phyloP scores from a whole-genome alignment of 1,140 invertebrate species.

The Pseudomyrmex pallidus region DNA sequence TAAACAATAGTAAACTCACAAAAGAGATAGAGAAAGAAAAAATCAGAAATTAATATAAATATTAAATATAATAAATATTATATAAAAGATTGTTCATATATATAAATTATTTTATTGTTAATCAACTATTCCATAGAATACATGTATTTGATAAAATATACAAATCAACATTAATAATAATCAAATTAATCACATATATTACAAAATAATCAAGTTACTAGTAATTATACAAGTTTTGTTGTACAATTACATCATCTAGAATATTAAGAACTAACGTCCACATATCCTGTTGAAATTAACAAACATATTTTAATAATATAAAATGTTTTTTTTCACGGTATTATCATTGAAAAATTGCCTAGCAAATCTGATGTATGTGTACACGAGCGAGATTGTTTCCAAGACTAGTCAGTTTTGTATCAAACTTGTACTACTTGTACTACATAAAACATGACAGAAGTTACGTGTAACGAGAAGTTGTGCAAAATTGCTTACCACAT shows the following conservation, averaged over 20 bases:
- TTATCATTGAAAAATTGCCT: neutral
- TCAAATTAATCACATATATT: slow-evolving; percentile 4
- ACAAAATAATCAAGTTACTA: neutral
- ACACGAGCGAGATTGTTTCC: neutral
- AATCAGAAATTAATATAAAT: neutral
- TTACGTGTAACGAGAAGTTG: neutral
- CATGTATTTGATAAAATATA: neutral
- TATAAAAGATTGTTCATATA: too few relatives aligned
- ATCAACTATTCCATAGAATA: too few relatives aligned
- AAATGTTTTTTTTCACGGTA: slow-evolving; percentile 8
- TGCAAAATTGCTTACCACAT: slow-evolving; percentile 5
- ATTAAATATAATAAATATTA: neutral
- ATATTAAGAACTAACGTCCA: neutral
- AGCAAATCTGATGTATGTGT: neutral
- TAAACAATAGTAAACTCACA: neutral
- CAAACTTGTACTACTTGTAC: neutral
- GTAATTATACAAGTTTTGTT: neutral
- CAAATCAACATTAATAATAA: slow-evolving; percentile 2
- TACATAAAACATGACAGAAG: neutral
- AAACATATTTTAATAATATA: neutral
- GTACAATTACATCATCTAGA: neutral
- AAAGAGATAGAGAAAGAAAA: neutral
- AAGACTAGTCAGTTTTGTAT: neutral
- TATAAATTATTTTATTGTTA: too few relatives aligned
- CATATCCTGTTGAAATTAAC: neutral